A percentile compares a stretch with the other conserved stretches of the same genome.
Conservation (phyloP, 2,113 vertebrate species). For the Melanostigma gelatinosum region DNA sequence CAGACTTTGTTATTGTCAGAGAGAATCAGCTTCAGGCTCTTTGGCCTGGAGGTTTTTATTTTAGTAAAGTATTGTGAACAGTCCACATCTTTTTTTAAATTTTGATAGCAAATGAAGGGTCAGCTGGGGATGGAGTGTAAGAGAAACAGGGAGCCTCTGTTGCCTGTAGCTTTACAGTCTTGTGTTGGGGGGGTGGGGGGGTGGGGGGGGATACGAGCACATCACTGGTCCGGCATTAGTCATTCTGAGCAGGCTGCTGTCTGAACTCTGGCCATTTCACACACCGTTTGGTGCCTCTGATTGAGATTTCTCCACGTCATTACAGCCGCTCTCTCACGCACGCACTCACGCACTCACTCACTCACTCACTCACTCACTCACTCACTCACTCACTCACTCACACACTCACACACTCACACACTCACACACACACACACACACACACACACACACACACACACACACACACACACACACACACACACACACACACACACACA, state of each 20-base stretch:
- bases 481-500: neutral
- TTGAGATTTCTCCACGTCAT: constrained; percentile 63
- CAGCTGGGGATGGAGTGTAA: constrained; percentile 16
- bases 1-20: constrained; percentile 13
- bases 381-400: neutral
- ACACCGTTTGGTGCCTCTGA: constrained; percentile 61
- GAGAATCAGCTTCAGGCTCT: constrained; percentile 4
- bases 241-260: constrained; percentile 56
- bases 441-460: neutral
- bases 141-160: constrained; percentile 30
- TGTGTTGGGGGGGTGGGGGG: constrained; percentile 38
- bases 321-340: constrained; percentile 33
- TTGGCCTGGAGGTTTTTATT: neutral
- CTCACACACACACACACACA: neutral
- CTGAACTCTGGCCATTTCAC: constrained; percentile 68
- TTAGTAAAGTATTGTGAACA: constrained; percentile 8
- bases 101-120: constrained; percentile 8
- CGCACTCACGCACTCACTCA: neutral
- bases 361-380: neutral
- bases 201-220: constrained; percentile 45
- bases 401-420: neutral
- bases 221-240: constrained; percentile 44
- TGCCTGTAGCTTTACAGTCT: constrained; percentile 21
- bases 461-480: too few relatives aligned
- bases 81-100: constrained; percentile 9